Percentiles rank a stretch among this genome's conserved stretches.
These are phyloP conservation scores for Tachuris rubrigastra DNA, from an alignment of 2,113 vertebrate species.

Conservation along the genomic window DNA sequence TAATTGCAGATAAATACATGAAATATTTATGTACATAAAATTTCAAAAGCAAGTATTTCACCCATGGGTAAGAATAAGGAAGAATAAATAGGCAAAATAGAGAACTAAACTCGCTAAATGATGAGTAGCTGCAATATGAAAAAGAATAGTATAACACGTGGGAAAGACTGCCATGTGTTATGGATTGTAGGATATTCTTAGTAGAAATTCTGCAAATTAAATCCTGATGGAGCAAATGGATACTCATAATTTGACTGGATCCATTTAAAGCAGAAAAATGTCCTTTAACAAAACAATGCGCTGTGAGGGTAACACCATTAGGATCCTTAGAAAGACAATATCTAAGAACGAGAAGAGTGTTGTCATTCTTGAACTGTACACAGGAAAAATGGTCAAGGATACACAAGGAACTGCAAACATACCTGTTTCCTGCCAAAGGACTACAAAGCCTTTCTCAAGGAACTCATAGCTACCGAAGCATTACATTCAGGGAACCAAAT, in stretches of 20 bases:
- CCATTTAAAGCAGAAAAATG: background rate
- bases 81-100: background rate
- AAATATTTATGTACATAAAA: background rate
- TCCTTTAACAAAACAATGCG: background rate
- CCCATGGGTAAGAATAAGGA: background rate
- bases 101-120: background rate
- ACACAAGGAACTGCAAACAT: conserved; percentile 29
- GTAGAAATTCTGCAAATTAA: background rate
- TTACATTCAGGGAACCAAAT: background rate
- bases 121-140: background rate
- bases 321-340: conserved; percentile 54
- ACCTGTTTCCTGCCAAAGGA: conserved; percentile 58
- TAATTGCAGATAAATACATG: background rate
- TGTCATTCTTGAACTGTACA: conserved; percentile 48
- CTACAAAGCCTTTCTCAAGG: conserved; percentile 46
- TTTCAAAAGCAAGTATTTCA: background rate
- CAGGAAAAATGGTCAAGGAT: conserved; percentile 71
- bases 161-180: background rate
- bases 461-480: background rate
- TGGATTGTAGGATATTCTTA: background rate
- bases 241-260: background rate
- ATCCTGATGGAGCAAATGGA: background rate
- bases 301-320: background rate
- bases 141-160: background rate
- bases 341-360: conserved; percentile 47